Percentiles rank a stretch among this genome's conserved stretches.
Conservation (phyloP, 30 jellyfish, hydroid and myxozoan genomes). For the Aurelia sp. region DNA sequence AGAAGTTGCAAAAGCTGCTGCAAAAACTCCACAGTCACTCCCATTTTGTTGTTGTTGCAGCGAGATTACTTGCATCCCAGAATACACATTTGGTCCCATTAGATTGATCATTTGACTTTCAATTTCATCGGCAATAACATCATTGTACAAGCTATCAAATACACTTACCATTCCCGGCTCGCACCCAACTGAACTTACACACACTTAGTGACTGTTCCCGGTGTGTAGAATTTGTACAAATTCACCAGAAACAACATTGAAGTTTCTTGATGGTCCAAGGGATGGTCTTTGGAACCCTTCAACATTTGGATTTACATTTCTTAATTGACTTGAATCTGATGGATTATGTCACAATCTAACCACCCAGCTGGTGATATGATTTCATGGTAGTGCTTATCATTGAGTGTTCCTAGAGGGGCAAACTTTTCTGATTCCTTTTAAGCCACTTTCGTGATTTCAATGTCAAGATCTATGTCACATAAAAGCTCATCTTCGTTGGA, state of each 20-base stretch:
- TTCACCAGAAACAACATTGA: slow-evolving; percentile 49
- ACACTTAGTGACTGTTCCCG: slow-evolving; percentile 17
- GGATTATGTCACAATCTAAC: slow-evolving; percentile 56
- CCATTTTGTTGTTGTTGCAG: slow-evolving; percentile 1
- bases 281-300: slow-evolving; percentile 53
- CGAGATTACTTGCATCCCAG: background rate
- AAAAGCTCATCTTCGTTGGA: slow-evolving; percentile 27
- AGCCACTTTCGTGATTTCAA: slow-evolving; percentile 36
- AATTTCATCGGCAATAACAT: slow-evolving; percentile 8
- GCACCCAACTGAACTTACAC: slow-evolving; percentile 36
- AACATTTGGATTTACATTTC: slow-evolving; percentile 30
- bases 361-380: slow-evolving; percentile 36
- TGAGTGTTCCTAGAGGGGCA: slow-evolving; percentile 50
- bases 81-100: background rate
- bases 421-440: slow-evolving; percentile 32
- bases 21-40: slow-evolving; percentile 7
- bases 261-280: slow-evolving; percentile 41
- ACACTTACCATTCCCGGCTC: slow-evolving; percentile 11
- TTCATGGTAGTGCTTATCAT: slow-evolving; percentile 9
- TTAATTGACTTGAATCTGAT: slow-evolving; percentile 12
- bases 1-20: slow-evolving; percentile 27
- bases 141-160: slow-evolving; percentile 12
- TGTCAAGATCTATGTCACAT: slow-evolving; percentile 6
- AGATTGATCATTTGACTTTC: background rate
- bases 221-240: slow-evolving; percentile 16